Conservation (phyloP, 2,113 vertebrate species). For the Chiloscyllium plagiosum region DNA sequence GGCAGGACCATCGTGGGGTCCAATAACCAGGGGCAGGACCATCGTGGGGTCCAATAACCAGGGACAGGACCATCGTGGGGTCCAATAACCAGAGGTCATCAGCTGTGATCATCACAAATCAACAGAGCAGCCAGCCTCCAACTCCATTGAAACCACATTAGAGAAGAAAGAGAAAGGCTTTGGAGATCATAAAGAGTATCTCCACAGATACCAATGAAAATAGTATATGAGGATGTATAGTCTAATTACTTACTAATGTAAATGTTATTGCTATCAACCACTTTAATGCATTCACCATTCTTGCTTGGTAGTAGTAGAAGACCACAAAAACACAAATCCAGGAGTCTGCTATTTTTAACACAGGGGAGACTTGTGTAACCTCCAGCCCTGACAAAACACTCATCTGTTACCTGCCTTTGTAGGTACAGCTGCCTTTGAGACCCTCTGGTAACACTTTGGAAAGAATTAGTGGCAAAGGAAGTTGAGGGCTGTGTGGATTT, state of each 20-base stretch:
- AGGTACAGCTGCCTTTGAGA: background rate
- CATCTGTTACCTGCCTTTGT: background rate
- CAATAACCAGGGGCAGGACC: too few species aligned
- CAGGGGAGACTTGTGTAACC: background rate
- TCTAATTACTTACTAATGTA: background rate
- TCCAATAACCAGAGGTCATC: too few species aligned
- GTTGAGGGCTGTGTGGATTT: background rate
- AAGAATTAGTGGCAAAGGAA: background rate
- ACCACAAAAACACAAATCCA: background rate
- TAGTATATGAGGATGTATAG: background rate
- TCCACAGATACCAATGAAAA: background rate
- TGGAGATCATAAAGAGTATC: background rate
- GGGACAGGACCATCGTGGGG: too few species aligned
- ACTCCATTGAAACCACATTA: background rate
- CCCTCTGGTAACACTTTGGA: background rate
- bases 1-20: too few species aligned
- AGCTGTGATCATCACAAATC: too few species aligned
- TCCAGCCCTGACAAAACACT: background rate
- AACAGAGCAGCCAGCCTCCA: background rate
- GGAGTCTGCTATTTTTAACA: background rate
- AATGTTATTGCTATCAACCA: background rate
- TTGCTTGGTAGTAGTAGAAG: background rate
- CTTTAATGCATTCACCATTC: background rate
- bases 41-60: too few species aligned
- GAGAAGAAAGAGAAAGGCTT: background rate